Conservation (phyloP, 2,797 vertebrate genomes). For the Microctenopoma lineatum region DNA sequence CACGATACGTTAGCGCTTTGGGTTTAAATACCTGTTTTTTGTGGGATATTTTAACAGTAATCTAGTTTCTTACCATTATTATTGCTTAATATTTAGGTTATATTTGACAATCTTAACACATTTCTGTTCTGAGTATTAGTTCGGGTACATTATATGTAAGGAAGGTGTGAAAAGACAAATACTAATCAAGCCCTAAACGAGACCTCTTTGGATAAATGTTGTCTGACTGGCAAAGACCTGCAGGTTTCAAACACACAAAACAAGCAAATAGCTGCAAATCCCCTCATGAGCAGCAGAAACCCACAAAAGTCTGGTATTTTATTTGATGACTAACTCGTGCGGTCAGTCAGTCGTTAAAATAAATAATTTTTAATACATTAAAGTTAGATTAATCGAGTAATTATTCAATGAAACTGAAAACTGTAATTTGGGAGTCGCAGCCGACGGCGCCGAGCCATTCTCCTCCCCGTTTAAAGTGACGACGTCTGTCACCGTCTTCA, state of each 20-base stretch:
- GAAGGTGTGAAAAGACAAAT: background rate
- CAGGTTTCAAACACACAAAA: background rate
- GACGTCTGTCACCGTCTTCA: conserved; percentile 7
- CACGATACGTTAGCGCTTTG: conserved; percentile 19
- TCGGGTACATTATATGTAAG: background rate
- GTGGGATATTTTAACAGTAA: conserved; percentile 29
- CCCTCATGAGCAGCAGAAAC: background rate
- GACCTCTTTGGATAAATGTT: background rate
- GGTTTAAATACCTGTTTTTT: conserved; percentile 16
- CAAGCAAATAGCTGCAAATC: background rate
- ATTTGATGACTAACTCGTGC: too few relatives aligned
- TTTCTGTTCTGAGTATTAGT: background rate
- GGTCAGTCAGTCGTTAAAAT: background rate
- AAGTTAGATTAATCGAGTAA: background rate
- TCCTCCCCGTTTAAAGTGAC: background rate
- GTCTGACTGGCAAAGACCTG: background rate
- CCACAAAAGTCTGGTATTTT: background rate
- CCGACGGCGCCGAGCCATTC: background rate
- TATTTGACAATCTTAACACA: conserved; percentile 11
- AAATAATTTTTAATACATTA: background rate
- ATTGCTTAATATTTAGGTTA: conserved; percentile 2
- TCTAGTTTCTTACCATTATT: conserved; percentile 1
- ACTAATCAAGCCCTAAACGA: background rate
- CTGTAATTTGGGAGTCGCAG: too few relatives aligned
- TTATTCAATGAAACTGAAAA: background rate